Evolutionary conservation across 2,797 vertebrate genomes (phyloP), one percentile per base, ranked within the genome.

Genomic region (Tarsius wallacei): DNA sequence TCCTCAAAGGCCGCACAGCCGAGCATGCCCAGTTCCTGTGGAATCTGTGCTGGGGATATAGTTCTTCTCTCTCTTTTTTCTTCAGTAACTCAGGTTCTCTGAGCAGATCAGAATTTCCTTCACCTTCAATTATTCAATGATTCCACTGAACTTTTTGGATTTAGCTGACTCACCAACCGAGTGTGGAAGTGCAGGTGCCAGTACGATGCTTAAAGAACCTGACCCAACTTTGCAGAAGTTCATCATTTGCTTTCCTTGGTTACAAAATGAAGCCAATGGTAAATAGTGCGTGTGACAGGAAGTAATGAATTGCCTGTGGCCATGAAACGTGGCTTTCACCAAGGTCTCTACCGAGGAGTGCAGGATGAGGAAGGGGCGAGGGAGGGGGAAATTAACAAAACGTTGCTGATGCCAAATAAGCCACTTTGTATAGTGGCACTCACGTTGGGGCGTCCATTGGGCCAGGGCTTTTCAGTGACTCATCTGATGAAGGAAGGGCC

Each of bases 381-480:
- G 36, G 36, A 55, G 8, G 55, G 33, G 14, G 22, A 71, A 88
- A 68, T 83, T 31, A 96, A 68, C n/a, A 71, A 66, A 55, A 63
- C 57, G 0, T 33, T 31, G 36, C 77, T 49, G 92, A 28, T 90
- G 64, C 55, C 85, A 90, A 95, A 90, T 63, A 57, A 97, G 95
- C 57, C 5, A 91, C 93, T 92, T 63, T 73, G 76, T 24, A 24
- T 21, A 71, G 68, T 70, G 93, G 94, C 90, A 85, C 47, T 80
- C 2, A 0, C 49, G 61, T 83, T 74, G 31, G 64, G 26, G n/a
- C 87, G 96, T 95, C 93, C 93, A 8, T 36, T 53, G 96, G 89
- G 26, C 49, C 59, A 36, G 95, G 83, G 55, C 33, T 91, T 94
- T 91, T 76, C 26, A 74, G 91, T 66, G 96, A 96, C 74, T 88